A percentile compares a stretch with the other conserved stretches of the same genome.
These are phyloP conservation scores for Opisthograptis luteolata DNA, from an alignment of 2,888 invertebrate genomes.

Conservation along the genomic window DNA sequence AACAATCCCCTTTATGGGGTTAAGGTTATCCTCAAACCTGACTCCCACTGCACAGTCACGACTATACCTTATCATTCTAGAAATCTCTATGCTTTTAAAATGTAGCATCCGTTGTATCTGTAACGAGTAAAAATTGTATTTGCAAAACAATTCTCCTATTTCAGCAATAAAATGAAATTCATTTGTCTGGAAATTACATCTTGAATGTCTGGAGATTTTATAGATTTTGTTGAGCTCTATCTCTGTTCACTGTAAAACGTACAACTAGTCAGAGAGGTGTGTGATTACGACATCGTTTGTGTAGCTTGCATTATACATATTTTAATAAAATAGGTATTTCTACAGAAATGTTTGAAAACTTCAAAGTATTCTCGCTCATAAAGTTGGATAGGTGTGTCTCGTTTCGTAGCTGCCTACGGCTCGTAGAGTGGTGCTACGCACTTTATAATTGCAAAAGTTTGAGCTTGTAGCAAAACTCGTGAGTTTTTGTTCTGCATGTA, in stretches of 20 bases:
- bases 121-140: too few species aligned
- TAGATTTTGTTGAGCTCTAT: neutral
- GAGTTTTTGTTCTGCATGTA: slow-evolving; percentile 28
- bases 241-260: neutral
- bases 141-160: neutral
- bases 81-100: too few species aligned
- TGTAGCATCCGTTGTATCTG: too few species aligned
- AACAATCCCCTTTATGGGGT: slow-evolving; percentile 9
- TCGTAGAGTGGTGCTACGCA: slow-evolving; percentile 33
- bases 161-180: slow-evolving; percentile 12
- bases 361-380: slow-evolving; percentile 19
- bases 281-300: neutral
- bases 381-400: slow-evolving; percentile 26
- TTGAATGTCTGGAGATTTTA: slow-evolving; percentile 9
- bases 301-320: neutral
- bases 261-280: neutral
- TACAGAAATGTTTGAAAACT: slow-evolving; percentile 2
- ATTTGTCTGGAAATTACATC: too few species aligned
- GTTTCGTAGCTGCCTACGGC: slow-evolving; percentile 34
- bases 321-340: slow-evolving; percentile 1
- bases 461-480: slow-evolving; percentile 19
- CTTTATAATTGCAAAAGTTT: slow-evolving; percentile 36
- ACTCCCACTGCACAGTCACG: too few species aligned
- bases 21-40: too few species aligned
- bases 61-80: too few species aligned